phyloP scores from a whole-genome alignment of 2,888 invertebrate genomes.

The Lottia scabra region DNA sequence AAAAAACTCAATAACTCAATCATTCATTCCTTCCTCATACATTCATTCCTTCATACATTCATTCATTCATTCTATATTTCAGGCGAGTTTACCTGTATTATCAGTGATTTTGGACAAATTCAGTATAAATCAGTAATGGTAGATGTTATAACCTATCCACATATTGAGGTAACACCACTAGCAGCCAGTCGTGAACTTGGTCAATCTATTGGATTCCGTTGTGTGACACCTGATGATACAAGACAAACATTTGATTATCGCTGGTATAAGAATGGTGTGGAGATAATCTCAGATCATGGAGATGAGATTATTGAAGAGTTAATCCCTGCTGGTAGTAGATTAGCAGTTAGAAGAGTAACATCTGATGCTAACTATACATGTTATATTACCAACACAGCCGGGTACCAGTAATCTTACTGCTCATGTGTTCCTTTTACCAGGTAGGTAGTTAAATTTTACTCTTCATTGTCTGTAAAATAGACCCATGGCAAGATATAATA shows the following conservation, averaged over 20 bases:
- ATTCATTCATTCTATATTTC: slow-evolving; percentile 11
- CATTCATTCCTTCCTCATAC: no score
- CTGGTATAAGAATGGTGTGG: slow-evolving; percentile 42
- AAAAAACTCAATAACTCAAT: no score
- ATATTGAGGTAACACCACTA: slow-evolving; percentile 53
- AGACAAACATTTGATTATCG: slow-evolving; percentile 41
- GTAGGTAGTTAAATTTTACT: slow-evolving; percentile 25
- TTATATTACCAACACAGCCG: slow-evolving; percentile 51
- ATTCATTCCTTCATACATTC: no score
- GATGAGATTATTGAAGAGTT: slow-evolving; percentile 52
- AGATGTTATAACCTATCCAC: slow-evolving; percentile 51
- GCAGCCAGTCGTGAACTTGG: slow-evolving; percentile 41
- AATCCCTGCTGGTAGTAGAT: slow-evolving; percentile 53
- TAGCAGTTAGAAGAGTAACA: slow-evolving; percentile 37
- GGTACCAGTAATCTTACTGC: slow-evolving; percentile 43
- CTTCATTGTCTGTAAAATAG: no score
- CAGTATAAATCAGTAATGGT: slow-evolving; percentile 42
- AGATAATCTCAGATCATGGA: slow-evolving; percentile 25
- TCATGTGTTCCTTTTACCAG: slow-evolving; percentile 41
- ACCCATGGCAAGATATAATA: no score
- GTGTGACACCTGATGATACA: slow-evolving; percentile 55
- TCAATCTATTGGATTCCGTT: slow-evolving; percentile 40
- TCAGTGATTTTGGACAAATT: slow-evolving; percentile 41
- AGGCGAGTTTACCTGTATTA: slow-evolving; percentile 55
- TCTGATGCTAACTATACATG: slow-evolving; percentile 53